Base-by-base conservation (phyloP, 2,888 invertebrate genomes). In the Kuschelorhynchus macadamiae region DNA sequence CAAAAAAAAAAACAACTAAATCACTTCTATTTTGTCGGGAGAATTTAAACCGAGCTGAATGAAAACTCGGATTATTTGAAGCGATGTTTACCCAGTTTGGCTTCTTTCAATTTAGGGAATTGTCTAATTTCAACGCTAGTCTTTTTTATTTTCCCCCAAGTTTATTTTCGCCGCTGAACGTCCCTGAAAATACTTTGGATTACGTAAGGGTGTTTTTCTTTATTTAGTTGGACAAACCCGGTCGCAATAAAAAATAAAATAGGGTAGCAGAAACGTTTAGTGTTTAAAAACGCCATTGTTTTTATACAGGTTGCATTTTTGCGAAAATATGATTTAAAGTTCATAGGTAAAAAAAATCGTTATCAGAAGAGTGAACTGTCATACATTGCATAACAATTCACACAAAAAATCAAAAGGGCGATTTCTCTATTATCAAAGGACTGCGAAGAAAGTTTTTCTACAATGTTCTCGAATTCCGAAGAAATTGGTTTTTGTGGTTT, bases 31-130 rank as follows among this genome's bases (percentile, higher is more conserved):
- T 49, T 52, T 50, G 20, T 41, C 11, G 30, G 32, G 20, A 33
- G 44, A 32, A 62, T 62, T 62, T 62, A 62, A 62, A 52, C 21
- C 30, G 32, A 53, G 12, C 44, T 21, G 47, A 57, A 57, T 33
- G 57, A 47, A 57, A 57, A 47, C 18, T 30, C 52, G 52, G 61
- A 52, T 62, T 62, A 62, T 62, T 62, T 33, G 52, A 46, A 62
- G 42, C 46, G 61, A 4, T 53, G 52, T 53, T 62, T 62, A 44
- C 33, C 52, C 52, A 52, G 36, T 52, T 62, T 62, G 61, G 52
- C 42, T 62, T 52, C 61, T 62, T 62, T 62, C 61, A 52, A 62
- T 62, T 62, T 62, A 20, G 44, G 9, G 61, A 53, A 62, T 62
- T 62, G 61, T 62, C 52, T 44, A 53, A 44, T 62, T 62, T 53